Conservation (phyloP, 2,113 vertebrate species). For the Orthonyx spaldingii region DNA sequence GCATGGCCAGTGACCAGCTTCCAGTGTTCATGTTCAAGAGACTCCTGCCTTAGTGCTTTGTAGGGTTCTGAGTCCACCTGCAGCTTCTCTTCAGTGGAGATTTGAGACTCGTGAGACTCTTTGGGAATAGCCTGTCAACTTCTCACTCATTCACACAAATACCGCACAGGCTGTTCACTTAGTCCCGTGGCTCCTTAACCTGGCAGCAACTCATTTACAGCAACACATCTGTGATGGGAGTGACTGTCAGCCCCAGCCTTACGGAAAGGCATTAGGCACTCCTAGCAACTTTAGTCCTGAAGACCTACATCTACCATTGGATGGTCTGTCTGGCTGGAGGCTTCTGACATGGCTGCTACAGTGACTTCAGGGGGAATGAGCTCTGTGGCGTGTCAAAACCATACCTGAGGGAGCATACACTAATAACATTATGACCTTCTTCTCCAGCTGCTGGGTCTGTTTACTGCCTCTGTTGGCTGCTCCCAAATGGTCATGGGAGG, state of each 20-base stretch:
- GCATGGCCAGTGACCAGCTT: background rate
- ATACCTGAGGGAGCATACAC: background rate
- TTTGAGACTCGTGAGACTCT: background rate
- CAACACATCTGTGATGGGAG: background rate
- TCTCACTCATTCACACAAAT: background rate
- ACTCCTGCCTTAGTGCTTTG: background rate
- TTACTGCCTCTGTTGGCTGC: background rate
- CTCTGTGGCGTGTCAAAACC: background rate
- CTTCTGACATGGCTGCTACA: background rate
- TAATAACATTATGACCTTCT: background rate
- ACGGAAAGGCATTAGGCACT: fast-evolving
- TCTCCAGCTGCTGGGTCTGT: background rate
- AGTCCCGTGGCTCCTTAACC: background rate
- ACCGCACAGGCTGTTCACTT: background rate
- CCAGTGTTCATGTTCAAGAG: background rate
- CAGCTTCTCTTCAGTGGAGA: background rate
- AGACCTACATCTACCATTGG: background rate
- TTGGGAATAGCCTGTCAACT: background rate
- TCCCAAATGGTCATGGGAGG: background rate
- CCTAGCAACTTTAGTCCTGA: background rate
- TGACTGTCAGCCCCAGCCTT: background rate
- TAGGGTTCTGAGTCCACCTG: background rate
- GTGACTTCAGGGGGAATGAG: background rate
- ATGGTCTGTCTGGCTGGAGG: background rate
- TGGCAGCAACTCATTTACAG: fast-evolving